Conservation (phyloP, 2,113 vertebrate species). For the Erythrolamprus reginae region DNA sequence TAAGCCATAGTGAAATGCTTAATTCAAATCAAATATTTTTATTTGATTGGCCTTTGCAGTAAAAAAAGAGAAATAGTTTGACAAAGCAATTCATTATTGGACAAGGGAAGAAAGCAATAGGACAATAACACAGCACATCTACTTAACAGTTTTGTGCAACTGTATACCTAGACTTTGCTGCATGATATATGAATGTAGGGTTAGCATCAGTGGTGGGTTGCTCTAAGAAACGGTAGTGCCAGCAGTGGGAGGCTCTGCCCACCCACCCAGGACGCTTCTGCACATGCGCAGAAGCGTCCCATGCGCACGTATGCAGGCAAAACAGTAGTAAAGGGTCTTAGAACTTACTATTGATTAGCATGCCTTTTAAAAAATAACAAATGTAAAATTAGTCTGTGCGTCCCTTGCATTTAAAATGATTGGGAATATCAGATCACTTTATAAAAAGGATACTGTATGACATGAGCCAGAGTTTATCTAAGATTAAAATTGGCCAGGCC, state of each 20-base stretch:
- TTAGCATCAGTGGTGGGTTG: background rate
- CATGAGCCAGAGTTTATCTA: background rate
- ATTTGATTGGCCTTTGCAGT: background rate
- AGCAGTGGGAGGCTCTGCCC: too few species aligned
- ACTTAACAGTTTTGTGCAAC: background rate
- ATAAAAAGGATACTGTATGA: background rate
- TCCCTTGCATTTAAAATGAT: background rate
- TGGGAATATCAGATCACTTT: background rate
- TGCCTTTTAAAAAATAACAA: background rate
- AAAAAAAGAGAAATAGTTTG: background rate
- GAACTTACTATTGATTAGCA: background rate
- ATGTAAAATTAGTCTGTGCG: background rate
- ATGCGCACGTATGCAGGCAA: too few species aligned
- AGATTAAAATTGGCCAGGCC: background rate
- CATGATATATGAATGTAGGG: background rate
- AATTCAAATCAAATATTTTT: background rate
- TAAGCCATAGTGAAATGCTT: background rate
- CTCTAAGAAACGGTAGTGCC: too few species aligned
- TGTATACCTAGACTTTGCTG: background rate
- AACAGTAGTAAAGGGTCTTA: too few species aligned
- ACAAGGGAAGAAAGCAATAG: background rate
- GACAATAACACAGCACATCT: background rate
- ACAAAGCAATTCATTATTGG: background rate
- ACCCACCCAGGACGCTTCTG: too few species aligned
- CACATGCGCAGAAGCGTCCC: too few species aligned